Conservation (phyloP, 2,113 vertebrate genomes). For the Leucosticte australis region DNA sequence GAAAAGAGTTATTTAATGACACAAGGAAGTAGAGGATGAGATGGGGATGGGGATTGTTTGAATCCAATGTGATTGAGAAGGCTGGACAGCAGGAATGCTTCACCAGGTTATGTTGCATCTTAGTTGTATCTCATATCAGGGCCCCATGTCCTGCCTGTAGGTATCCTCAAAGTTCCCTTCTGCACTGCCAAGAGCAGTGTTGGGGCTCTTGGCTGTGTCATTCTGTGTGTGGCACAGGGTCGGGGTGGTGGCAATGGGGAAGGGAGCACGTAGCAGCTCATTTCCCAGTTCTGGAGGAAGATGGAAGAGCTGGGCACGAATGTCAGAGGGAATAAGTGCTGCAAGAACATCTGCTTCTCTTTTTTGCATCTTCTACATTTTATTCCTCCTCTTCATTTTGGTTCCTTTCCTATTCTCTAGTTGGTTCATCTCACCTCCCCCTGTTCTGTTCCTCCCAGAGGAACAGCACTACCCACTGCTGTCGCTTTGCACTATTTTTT, state of each 20-base stretch:
- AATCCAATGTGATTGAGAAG: background rate
- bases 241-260: background rate
- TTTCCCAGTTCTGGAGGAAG: conserved; percentile 27
- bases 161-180: background rate
- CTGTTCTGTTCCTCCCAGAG: conserved; percentile 68
- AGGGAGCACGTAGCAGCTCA: background rate
- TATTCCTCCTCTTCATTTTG: conserved; percentile 63
- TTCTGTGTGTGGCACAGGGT: background rate
- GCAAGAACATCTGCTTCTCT: conserved; percentile 63
- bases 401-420: conserved; percentile 61
- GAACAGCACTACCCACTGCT: conserved; percentile 67
- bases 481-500: conserved; percentile 54
- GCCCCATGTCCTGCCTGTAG: background rate
- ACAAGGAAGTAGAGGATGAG: background rate
- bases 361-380: conserved; percentile 56
- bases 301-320: conserved; percentile 8
- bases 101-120: background rate
- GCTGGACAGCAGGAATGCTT: background rate
- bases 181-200: rapidly evolving
- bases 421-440: conserved; percentile 66
- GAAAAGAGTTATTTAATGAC: background rate
- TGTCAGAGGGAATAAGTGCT: conserved; percentile 45
- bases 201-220: background rate
- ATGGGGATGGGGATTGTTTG: background rate
- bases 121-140: background rate